Conservation (phyloP, 2,888 invertebrate species). For the Aethes cnicana region DNA sequence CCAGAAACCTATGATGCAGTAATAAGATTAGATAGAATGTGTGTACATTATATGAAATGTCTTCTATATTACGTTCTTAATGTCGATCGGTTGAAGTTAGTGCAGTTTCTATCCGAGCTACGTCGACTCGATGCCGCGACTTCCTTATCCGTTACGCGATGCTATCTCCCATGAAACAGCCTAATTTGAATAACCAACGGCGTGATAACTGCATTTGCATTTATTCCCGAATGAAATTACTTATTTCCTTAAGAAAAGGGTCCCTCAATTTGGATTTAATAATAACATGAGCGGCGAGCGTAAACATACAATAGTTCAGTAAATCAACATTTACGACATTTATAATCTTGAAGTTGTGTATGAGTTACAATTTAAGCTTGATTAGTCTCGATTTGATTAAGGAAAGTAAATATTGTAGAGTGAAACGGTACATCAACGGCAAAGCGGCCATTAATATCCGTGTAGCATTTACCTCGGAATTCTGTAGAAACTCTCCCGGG, state of each 20-base stretch:
- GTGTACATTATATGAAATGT: too few relatives aligned
- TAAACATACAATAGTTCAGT: too few relatives aligned
- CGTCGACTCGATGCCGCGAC: conserved; percentile 66
- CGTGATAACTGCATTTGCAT: conserved; percentile 55
- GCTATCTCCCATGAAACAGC: conserved; percentile 62
- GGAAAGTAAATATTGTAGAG: conserved; percentile 33
- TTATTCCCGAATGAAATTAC: conserved; percentile 54
- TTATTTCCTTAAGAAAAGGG: conserved; percentile 52
- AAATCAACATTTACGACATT: too few relatives aligned
- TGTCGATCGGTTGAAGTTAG: too few relatives aligned
- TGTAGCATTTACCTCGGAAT: conserved; percentile 77
- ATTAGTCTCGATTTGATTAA: conserved; percentile 30
- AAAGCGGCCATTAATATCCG: conserved; percentile 74
- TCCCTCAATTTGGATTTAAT: neutral
- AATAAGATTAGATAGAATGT: conserved; percentile 6
- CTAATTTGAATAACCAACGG: conserved; percentile 69
- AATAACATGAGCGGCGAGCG: neutral
- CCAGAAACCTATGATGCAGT: conserved; percentile 10
- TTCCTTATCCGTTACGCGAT: conserved; percentile 75
- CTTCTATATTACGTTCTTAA: too few relatives aligned
- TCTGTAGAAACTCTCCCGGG: conserved; percentile 76
- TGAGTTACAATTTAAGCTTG: conserved; percentile 33
- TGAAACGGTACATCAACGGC: conserved; percentile 52
- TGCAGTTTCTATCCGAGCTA: too few relatives aligned
- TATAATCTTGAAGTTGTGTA: conserved; percentile 38